Percentiles rank a stretch among this genome's conserved stretches.
Evolutionary conservation across 2,797 vertebrate species (phyloP).

Genomic region (Enoplosus armatus): DNA sequence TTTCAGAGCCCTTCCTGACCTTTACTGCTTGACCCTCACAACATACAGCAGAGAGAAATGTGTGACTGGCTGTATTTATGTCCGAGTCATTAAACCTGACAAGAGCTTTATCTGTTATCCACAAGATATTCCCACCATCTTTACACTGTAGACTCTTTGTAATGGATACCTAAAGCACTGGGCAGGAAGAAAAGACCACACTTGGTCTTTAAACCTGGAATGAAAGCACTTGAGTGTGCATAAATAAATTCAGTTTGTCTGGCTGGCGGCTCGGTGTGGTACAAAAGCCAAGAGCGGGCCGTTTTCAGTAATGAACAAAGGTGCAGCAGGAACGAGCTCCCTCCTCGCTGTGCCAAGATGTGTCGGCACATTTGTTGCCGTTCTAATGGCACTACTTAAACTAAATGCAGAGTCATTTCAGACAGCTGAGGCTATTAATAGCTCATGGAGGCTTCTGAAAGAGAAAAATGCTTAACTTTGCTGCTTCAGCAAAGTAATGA

Average conservation of each 20-base stretch:
- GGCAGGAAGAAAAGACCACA: conserved; percentile 44
- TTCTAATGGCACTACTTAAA: conserved; percentile 63
- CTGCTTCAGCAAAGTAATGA: conserved; percentile 33
- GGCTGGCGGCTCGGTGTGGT: conserved; percentile 45
- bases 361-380: conserved; percentile 70
- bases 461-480: conserved; percentile 43
- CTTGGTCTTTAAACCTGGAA: conserved; percentile 62
- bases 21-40: neutral
- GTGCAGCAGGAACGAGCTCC: conserved; percentile 41
- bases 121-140: conserved; percentile 41
- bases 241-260: conserved; percentile 71
- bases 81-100: conserved; percentile 11
- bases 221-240: conserved; percentile 66
- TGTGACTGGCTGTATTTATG: neutral
- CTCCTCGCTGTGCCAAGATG: conserved; percentile 65
- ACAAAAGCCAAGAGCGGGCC: conserved; percentile 67
- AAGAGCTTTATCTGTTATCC: conserved; percentile 54
- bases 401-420: conserved; percentile 68
- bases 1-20: neutral
- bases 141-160: conserved; percentile 45
- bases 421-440: conserved; percentile 51
- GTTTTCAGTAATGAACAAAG: conserved; percentile 75
- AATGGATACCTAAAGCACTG: conserved; percentile 48
- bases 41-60: neutral
- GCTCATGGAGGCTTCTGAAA: conserved; percentile 25